These are phyloP conservation scores for Melopsittacus undulatus DNA, from an alignment of 2,797 vertebrate genomes.

Conservation along the genomic window DNA sequence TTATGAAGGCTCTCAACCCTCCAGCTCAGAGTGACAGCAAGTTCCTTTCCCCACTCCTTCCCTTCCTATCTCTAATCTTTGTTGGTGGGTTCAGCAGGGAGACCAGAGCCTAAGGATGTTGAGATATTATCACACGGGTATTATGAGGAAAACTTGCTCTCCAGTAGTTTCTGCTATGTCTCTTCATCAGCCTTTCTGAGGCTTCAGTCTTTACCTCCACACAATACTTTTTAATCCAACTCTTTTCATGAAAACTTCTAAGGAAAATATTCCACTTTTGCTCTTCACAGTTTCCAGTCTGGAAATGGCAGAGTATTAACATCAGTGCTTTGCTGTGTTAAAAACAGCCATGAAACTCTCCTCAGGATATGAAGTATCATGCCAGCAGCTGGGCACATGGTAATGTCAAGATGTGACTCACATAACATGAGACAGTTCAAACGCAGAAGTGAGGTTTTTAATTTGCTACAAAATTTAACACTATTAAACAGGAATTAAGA, in stretches of 20 bases:
- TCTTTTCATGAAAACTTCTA: not conserved
- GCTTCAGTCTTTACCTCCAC: not conserved
- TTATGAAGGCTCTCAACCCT: not conserved
- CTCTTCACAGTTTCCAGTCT: not conserved
- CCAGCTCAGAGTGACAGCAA: not conserved
- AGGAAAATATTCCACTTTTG: not conserved
- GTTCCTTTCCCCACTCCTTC: not conserved
- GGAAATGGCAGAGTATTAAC: not conserved
- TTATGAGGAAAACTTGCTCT: not conserved
- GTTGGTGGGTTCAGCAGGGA: not conserved
- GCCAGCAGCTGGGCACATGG: not conserved
- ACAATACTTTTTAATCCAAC: not conserved
- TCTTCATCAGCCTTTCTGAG: not conserved
- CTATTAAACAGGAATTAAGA: constrained; percentile 39
- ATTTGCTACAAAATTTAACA: constrained; percentile 41
- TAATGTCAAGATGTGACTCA: not conserved
- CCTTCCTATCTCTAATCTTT: not conserved
- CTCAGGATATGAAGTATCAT: not conserved
- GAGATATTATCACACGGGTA: not conserved
- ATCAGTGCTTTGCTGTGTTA: not conserved
- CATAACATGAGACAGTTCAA: not conserved
- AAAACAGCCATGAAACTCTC: not conserved
- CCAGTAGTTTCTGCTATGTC: not conserved
- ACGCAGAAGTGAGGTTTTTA: constrained; percentile 48
- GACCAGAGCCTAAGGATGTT: not conserved